Conservation (phyloP, 1,140 invertebrate genomes). For the Pseudachorutes palmiensis region DNA sequence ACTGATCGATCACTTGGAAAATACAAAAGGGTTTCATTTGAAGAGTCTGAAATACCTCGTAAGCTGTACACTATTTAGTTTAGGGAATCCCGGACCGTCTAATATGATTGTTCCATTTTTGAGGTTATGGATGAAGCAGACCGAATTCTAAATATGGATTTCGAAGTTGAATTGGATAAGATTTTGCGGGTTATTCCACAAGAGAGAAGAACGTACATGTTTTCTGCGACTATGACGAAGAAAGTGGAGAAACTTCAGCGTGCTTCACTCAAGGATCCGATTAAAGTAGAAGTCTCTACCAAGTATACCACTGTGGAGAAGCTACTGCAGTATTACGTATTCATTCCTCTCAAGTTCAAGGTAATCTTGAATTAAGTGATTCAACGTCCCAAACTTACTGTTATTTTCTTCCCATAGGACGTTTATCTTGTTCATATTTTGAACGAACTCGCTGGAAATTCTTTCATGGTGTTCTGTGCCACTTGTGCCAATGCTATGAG, state of each 20-base stretch:
- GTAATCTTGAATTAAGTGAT: too few relatives aligned
- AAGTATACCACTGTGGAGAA: slow-evolving; percentile 98
- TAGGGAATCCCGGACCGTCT: background rate
- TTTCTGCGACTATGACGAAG: slow-evolving; percentile 97
- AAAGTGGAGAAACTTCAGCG: slow-evolving; percentile 94
- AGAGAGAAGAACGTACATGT: slow-evolving; percentile 78
- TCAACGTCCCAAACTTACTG: slow-evolving; percentile 17
- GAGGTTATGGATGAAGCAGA: slow-evolving; percentile 93
- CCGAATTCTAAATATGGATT: slow-evolving; percentile 91
- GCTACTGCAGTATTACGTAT: slow-evolving; percentile 88
- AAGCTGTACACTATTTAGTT: slow-evolving; percentile 27
- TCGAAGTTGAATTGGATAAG: slow-evolving; percentile 92
- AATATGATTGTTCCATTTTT: background rate
- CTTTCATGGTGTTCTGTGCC: slow-evolving; percentile 93
- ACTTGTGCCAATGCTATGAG: slow-evolving; percentile 89
- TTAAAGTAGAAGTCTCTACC: slow-evolving; percentile 89
- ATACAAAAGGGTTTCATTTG: slow-evolving; percentile 88
- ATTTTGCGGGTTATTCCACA: slow-evolving; percentile 84
- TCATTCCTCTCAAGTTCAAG: slow-evolving; percentile 94
- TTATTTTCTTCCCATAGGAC: slow-evolving; percentile 57
- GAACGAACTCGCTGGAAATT: slow-evolving; percentile 92
- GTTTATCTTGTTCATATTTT: slow-evolving; percentile 93
- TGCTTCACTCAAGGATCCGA: slow-evolving; percentile 83
- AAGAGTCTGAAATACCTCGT: slow-evolving; percentile 79
- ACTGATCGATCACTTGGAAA: slow-evolving; percentile 82